Evolutionary conservation across 2,888 invertebrate species (phyloP), one percentile per base, ranked within the genome.

Genomic region (Dicycla oo): DNA sequence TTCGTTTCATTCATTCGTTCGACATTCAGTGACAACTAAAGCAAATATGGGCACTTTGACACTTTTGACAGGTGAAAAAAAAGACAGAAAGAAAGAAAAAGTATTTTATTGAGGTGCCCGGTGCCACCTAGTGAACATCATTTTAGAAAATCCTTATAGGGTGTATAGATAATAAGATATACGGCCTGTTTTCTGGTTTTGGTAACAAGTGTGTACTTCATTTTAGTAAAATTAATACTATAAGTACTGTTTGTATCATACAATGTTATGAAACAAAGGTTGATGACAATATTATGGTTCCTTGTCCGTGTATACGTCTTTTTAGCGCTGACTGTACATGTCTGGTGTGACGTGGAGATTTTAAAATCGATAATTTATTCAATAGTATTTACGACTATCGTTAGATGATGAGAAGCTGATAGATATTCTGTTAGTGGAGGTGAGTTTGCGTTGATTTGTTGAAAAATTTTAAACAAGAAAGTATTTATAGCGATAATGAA

Each of bases 371-470:
- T n/a, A 45, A n/a, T 10, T 20, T 72, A 38, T 15, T 45, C 34
- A 49, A 56, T n/a, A 26, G 2, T 56, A 47, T 60, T 54, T 54
- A 70, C 26, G 5, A 30, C n/a, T 38, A 30, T n/a, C 26, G 60
- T 71, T n/a, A 49, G 26, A 20, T 58, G 38, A 78, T 49, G 49
- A 30, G 38, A 45, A 45, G 2, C 74, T 23, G 53, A 43, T 73
- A 45, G 11, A 70, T 34, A n/a, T 10, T 67, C 15, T 40, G 15
- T 30, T 30, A 23, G 4, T 8, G 2, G 3, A 20, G 15, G 7
- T 45, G 47, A 45, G 40, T 57, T 45, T 40, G 23, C 15, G 51
- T 58, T 53, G 38, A 26, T 56, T 30, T 45, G 49, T 54, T 51
- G 3, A 43, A 51, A 8, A 23, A 51, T 13, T 49, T 13, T 30